These are phyloP conservation scores for Mola mola DNA, from an alignment of 2,113 vertebrate species.

Conservation along the genomic window DNA sequence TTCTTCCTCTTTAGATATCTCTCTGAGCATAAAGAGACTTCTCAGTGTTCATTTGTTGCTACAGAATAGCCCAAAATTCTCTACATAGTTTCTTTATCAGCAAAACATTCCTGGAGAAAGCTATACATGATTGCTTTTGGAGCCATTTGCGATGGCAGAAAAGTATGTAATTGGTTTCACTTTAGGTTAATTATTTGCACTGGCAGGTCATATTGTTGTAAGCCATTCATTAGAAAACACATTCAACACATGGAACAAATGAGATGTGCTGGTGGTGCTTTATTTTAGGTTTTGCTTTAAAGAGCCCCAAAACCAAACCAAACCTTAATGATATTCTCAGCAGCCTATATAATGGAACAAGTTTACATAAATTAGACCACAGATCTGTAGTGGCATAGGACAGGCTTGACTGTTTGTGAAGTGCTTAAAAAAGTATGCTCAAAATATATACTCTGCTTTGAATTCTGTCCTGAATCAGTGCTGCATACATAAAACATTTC, in stretches of 20 bases:
- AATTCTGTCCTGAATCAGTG: slow-evolving; percentile 45
- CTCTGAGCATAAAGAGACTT: slow-evolving; percentile 75
- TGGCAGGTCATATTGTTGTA: slow-evolving; percentile 84
- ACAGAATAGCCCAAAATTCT: slow-evolving; percentile 68
- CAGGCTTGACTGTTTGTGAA: slow-evolving; percentile 74
- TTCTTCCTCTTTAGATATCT: slow-evolving; percentile 74
- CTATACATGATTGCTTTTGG: slow-evolving; percentile 77
- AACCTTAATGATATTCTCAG: slow-evolving; percentile 80
- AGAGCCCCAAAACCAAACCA: slow-evolving; percentile 70
- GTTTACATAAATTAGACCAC: slow-evolving; percentile 84
- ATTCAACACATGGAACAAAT: slow-evolving; percentile 83
- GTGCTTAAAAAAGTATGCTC: slow-evolving; percentile 57
- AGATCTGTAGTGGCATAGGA: slow-evolving; percentile 72
- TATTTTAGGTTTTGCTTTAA: slow-evolving; percentile 69
- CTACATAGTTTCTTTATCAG: slow-evolving; percentile 77
- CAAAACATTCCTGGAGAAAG: slow-evolving; percentile 69
- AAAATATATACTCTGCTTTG: slow-evolving; percentile 55
- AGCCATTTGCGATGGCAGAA: slow-evolving; percentile 71
- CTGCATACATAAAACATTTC: slow-evolving; percentile 67
- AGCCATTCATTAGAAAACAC: slow-evolving; percentile 83
- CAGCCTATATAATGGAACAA: slow-evolving; percentile 82
- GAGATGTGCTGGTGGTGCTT: slow-evolving; percentile 75
- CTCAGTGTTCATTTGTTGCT: slow-evolving; percentile 79
- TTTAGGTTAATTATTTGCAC: slow-evolving; percentile 86
- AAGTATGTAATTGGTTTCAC: slow-evolving; percentile 84